Conservation (phyloP, 2,888 invertebrate species). For the Watsonalla cultraria region DNA sequence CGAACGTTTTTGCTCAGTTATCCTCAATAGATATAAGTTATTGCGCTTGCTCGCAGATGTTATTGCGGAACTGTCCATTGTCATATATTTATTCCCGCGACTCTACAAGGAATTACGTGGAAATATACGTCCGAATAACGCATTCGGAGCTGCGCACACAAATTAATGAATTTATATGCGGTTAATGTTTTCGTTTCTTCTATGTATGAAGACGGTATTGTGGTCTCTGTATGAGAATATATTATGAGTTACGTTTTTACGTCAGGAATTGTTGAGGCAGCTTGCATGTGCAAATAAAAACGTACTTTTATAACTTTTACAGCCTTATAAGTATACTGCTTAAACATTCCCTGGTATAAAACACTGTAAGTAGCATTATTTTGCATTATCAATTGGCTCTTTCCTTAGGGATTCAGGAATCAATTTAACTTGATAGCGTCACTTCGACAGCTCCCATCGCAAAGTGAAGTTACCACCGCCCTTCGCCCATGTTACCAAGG, state of each 20-base stretch:
- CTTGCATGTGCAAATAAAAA: too few relatives aligned
- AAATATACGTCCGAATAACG: background rate
- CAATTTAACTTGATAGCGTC: slow-evolving; percentile 19
- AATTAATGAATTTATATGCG: background rate
- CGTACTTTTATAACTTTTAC: too few relatives aligned
- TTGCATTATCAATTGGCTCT: background rate
- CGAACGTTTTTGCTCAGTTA: background rate
- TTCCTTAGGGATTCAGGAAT: slow-evolving; percentile 6
- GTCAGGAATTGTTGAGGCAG: too few relatives aligned
- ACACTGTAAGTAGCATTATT: background rate
- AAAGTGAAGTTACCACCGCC: slow-evolving; percentile 2
- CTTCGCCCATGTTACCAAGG: slow-evolving; percentile 15
- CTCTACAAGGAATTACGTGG: background rate
- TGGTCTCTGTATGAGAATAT: background rate
- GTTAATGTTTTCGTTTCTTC: background rate
- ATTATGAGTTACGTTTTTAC: too few relatives aligned
- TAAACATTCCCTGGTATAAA: too few relatives aligned
- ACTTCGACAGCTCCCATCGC: slow-evolving; percentile 8
- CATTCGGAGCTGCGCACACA: background rate
- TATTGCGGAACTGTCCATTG: background rate
- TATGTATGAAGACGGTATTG: background rate
- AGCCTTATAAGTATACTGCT: too few relatives aligned
- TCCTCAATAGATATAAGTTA: background rate
- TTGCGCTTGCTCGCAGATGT: background rate
- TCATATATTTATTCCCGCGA: background rate